A percentile compares a stretch with the other conserved stretches of the same genome.
phyloP scores from a whole-genome alignment of 2,797 vertebrate genomes.

The Holocentrus rufus region DNA sequence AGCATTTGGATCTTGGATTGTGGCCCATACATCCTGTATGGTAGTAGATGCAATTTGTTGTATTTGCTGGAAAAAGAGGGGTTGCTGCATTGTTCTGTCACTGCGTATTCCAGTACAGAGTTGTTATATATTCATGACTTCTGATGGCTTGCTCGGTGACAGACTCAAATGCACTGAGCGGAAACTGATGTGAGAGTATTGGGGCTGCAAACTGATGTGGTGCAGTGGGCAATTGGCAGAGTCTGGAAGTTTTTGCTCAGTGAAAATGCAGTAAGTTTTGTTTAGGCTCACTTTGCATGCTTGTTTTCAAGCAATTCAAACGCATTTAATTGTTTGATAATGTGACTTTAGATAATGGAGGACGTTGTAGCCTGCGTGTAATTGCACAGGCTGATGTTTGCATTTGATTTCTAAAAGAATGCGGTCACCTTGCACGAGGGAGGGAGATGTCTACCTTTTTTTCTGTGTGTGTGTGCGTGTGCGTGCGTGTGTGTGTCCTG shows the following conservation, averaged over 20 bases:
- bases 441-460: constrained; percentile 25
- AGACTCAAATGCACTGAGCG: constrained; percentile 1
- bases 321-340: too few relatives aligned
- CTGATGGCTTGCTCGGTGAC: constrained; percentile 2
- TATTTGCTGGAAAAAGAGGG: neutral
- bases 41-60: too few relatives aligned
- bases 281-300: too few relatives aligned
- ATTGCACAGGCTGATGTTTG: constrained; percentile 16
- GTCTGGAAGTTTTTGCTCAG: too few relatives aligned
- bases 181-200: neutral
- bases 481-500: constrained; percentile 19
- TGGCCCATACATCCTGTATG: too few relatives aligned
- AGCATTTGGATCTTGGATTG: too few relatives aligned
- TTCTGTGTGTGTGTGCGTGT: constrained; percentile 13
- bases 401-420: constrained; percentile 22
- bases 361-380: neutral
- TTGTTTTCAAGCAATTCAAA: too few relatives aligned
- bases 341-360: constrained; percentile 6
- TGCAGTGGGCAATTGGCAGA: too few relatives aligned
- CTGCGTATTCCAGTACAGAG: neutral
- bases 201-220: too few relatives aligned
- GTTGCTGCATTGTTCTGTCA: neutral
- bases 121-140: constrained; percentile 1
- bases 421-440: neutral
- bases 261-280: too few relatives aligned